Evolutionary conservation across 2,797 vertebrate species (phyloP).

Genomic region (Mus spretus): DNA sequence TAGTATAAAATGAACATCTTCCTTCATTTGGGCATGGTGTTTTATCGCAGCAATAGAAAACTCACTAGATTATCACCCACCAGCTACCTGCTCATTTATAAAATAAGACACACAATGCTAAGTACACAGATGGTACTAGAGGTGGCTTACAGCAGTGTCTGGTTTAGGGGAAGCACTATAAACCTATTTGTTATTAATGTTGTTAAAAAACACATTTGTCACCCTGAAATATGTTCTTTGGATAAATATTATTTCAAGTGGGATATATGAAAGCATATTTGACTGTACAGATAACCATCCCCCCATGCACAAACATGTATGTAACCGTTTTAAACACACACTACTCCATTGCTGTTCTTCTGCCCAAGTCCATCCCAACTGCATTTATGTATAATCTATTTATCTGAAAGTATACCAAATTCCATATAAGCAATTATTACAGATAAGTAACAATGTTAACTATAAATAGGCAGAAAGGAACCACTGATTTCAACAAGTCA

Average conservation of each 20-base stretch:
- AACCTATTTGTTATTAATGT: background rate
- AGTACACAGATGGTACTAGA: no score
- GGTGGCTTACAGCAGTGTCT: background rate
- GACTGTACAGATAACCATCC: background rate
- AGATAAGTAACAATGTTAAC: background rate
- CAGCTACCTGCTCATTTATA: background rate
- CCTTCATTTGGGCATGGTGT: background rate
- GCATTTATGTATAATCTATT: background rate
- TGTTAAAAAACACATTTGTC: background rate
- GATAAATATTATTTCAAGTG: background rate
- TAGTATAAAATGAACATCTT: background rate
- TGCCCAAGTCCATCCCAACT: background rate
- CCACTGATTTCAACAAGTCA: background rate
- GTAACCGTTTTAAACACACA: background rate
- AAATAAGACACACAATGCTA: background rate
- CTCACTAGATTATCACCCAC: background rate
- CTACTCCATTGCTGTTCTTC: background rate
- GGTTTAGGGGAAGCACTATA: background rate
- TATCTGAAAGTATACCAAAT: background rate
- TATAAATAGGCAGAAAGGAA: conserved; percentile 5
- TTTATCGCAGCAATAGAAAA: background rate
- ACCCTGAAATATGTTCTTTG: background rate
- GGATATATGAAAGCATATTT: background rate
- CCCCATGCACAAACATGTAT: background rate
- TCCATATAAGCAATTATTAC: background rate